A percentile compares a stretch with the other conserved stretches of the same genome.
These are phyloP conservation scores for Drosophila anomalata DNA, from an alignment of 2,888 invertebrate species.

Conservation along the genomic window DNA sequence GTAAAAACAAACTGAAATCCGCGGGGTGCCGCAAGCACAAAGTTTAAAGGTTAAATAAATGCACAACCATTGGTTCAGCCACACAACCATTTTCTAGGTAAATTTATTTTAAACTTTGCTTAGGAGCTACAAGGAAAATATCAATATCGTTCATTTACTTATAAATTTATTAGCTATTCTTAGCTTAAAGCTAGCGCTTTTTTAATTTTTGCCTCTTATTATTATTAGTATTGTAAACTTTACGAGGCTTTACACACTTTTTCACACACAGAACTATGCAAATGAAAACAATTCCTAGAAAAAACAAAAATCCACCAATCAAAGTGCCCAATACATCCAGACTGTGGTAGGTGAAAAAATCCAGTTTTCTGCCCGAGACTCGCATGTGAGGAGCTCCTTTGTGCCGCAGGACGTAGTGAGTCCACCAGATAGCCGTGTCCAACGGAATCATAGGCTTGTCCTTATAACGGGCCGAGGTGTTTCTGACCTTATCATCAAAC, in stretches of 20 bases:
- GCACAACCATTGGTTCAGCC: no score
- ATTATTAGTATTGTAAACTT: neutral
- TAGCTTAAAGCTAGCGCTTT: neutral
- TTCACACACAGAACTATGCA: neutral
- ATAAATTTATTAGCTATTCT: neutral
- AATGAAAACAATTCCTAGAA: neutral
- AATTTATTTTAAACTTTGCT: no score
- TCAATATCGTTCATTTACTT: neutral
- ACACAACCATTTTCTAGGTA: no score
- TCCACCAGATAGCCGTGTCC: constrained; percentile 81
- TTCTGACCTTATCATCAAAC: constrained; percentile 49
- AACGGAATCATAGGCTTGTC: constrained; percentile 79
- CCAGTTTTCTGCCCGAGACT: constrained; percentile 52
- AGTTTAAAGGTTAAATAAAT: neutral
- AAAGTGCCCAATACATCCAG: constrained; percentile 23
- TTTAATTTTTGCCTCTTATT: constrained; percentile 2
- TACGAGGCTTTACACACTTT: neutral
- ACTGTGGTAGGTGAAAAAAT: constrained; percentile 18
- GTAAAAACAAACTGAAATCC: constrained; percentile 13
- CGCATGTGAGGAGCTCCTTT: constrained; percentile 82
- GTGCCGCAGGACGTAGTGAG: constrained; percentile 80
- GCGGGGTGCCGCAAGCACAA: neutral
- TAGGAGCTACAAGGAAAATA: neutral
- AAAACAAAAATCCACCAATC: neutral
- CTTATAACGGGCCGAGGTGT: constrained; percentile 68